Evolutionary conservation across 2,113 vertebrate genomes (phyloP).

Genomic region (Andinoacara biseriatus): DNA sequence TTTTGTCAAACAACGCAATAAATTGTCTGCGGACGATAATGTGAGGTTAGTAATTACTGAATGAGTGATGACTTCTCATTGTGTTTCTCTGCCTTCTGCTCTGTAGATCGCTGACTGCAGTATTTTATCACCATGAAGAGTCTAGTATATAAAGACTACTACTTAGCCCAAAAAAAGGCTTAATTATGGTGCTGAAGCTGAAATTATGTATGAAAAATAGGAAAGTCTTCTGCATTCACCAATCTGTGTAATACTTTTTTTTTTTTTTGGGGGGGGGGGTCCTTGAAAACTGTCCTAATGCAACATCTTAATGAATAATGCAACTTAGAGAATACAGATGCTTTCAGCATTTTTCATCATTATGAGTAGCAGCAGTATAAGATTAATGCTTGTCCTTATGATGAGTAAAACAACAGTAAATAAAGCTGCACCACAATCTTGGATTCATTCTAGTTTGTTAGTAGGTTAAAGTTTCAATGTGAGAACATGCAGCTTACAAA

Average conservation of each 20-base stretch:
- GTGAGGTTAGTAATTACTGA: neutral
- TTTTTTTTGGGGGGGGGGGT: neutral
- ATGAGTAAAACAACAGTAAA: neutral
- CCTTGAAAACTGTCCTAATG: no score
- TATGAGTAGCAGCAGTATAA: neutral
- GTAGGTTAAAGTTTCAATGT: no score
- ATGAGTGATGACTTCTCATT: neutral
- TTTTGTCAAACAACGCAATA: neutral
- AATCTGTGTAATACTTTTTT: neutral
- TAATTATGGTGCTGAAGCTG: neutral
- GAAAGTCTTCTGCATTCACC: neutral
- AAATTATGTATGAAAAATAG: slow-evolving; percentile 3
- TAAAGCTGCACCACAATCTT: neutral
- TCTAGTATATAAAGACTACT: neutral
- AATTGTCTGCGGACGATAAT: neutral
- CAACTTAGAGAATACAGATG: neutral
- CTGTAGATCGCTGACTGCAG: neutral
- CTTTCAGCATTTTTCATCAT: neutral
- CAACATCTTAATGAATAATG: neutral
- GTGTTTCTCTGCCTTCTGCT: neutral
- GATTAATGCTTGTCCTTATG: neutral
- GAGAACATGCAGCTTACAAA: no score
- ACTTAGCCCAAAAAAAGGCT: neutral
- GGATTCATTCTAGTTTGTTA: no score
- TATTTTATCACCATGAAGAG: slow-evolving; percentile 7